Percentiles rank a stretch among this genome's conserved stretches.
Evolutionary conservation across 2,888 invertebrate species (phyloP).

Genomic region (Gastrophysa polygoni): DNA sequence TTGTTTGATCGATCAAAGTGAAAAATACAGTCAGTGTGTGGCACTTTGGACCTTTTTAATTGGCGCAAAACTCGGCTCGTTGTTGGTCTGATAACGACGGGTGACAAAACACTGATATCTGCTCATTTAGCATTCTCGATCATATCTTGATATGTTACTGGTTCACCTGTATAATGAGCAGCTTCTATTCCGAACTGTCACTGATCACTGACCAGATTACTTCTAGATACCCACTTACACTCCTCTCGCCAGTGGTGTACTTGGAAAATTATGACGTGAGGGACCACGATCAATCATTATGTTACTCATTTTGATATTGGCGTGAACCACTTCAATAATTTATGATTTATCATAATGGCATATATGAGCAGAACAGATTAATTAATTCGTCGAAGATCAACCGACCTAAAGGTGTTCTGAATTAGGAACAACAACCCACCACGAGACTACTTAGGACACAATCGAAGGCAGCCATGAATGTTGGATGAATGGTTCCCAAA

Average conservation of each 20-base stretch:
- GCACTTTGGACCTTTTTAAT: neutral
- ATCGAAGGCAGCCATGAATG: too few relatives aligned
- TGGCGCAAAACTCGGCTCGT: neutral
- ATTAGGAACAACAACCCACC: too few relatives aligned
- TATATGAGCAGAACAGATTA: too few relatives aligned
- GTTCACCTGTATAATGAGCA: conserved; percentile 1
- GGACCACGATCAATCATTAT: too few relatives aligned
- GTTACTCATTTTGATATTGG: too few relatives aligned
- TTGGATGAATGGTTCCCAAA: too few relatives aligned
- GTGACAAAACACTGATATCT: conserved; percentile 1
- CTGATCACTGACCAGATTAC: neutral
- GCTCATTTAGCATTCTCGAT: conserved; percentile 1
- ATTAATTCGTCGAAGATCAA: too few relatives aligned
- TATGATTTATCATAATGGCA: too few relatives aligned
- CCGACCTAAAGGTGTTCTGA: too few relatives aligned
- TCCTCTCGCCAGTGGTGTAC: neutral
- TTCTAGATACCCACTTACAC: neutral
- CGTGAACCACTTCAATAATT: too few relatives aligned
- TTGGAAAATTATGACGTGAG: too few relatives aligned
- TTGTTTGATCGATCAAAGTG: neutral
- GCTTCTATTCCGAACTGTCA: neutral
- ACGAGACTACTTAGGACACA: too few relatives aligned
- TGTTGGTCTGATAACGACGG: neutral
- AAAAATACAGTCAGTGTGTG: neutral
- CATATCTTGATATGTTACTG: conserved; percentile 1